These are phyloP conservation scores for Dasyurus viverrinus DNA, from an alignment of 2,113 vertebrate genomes.

Conservation along the genomic window DNA sequence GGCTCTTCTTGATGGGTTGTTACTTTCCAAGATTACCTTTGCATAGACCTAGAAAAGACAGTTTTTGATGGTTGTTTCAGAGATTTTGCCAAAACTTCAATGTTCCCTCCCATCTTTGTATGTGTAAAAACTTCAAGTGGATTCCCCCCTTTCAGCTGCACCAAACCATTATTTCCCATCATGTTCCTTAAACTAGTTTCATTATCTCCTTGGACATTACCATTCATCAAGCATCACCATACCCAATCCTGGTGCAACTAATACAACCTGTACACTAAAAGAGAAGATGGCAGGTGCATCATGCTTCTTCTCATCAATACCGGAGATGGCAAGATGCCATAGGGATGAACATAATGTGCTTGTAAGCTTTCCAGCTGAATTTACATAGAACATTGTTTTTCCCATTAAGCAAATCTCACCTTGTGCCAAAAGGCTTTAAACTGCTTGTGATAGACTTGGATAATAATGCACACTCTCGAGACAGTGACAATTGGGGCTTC, in stretches of 20 bases:
- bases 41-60: neutral
- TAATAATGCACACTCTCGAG: neutral
- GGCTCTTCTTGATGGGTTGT: neutral
- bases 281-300: neutral
- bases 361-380: neutral
- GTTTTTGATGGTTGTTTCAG: neutral
- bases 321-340: neutral
- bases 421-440: neutral
- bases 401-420: conserved; percentile 15
- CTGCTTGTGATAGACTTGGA: neutral
- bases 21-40: neutral
- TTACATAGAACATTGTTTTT: conserved; percentile 37
- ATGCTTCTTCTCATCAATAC: neutral
- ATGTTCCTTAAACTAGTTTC: neutral
- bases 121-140: neutral
- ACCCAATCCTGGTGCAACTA: neutral
- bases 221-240: neutral
- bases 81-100: neutral
- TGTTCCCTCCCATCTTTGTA: neutral
- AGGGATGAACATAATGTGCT: neutral
- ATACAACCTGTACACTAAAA: neutral
- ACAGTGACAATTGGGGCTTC: neutral
- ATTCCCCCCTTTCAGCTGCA: neutral
- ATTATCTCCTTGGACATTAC: neutral
- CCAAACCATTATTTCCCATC: neutral